phyloP scores from a whole-genome alignment of 2,113 vertebrate genomes.

The Chloropsis hardwickii region DNA sequence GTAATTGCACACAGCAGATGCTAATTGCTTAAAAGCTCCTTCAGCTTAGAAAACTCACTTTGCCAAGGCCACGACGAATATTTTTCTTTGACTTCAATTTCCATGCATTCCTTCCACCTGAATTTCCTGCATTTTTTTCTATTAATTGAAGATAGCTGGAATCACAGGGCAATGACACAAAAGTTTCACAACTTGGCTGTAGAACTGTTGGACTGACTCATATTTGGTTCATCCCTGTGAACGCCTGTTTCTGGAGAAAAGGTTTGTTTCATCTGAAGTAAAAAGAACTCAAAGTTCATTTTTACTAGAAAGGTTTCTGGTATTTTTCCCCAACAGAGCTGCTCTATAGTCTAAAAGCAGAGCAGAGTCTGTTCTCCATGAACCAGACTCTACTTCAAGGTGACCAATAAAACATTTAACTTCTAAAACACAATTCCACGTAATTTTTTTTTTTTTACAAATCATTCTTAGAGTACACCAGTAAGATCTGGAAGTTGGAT shows the following conservation, averaged over 20 bases:
- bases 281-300: background rate
- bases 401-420: background rate
- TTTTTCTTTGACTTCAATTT: constrained; percentile 49
- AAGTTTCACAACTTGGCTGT: constrained; percentile 16
- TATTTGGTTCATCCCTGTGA: background rate
- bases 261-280: background rate
- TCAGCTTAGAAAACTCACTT: background rate
- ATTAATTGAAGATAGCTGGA: constrained; percentile 44
- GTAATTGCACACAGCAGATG: constrained; percentile 32
- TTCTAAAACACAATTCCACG: background rate
- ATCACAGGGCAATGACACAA: constrained; percentile 31
- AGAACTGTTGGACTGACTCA: background rate
- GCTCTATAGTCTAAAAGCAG: background rate
- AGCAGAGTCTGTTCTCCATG: background rate
- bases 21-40: constrained; percentile 39
- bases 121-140: constrained; percentile 29
- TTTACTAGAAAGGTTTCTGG: background rate
- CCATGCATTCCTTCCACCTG: constrained; percentile 56
- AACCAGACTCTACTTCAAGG: background rate
- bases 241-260: background rate
- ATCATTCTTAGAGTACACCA: background rate
- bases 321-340: background rate
- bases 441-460: background rate
- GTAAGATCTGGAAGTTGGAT: background rate
- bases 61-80: background rate